Base-by-base conservation (phyloP, 2,888 invertebrate species). In the Mamestra brassicae region DNA sequence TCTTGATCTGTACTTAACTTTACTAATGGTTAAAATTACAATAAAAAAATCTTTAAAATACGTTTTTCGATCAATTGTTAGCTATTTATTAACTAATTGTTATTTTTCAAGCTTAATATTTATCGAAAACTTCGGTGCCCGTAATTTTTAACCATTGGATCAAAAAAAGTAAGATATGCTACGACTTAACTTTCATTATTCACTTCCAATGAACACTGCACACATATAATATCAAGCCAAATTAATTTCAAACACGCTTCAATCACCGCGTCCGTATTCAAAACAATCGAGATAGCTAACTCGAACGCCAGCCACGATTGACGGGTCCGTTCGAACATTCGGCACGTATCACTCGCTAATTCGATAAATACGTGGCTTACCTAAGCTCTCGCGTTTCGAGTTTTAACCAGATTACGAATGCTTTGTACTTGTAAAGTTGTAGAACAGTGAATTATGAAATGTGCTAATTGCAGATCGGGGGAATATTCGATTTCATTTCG, bases 351-450 rank as follows among this genome's bases (percentile, higher is more conserved):
- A 68, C 36, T 26, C 42, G 38, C 77, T 88, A 88, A 89, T 85
- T 86, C 74, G 78, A 87, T 89, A 88, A 89, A 89, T 89, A 87
- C 87, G 83, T 68, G 81, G 87, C 81, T 87, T 74, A 87, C 87
- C 87, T 84, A 87, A 88, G 83, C 87, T 71, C 78, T 68, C 74
- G 76, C 78, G 78, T 78, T 84, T 87, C 84, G 82, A 86, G 85
- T 85, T 89, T 88, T 87, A 90, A 90, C 85, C 80, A 80, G 86
- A 87, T 90, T 90, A 91, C 80, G 71, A 80, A 83, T 81, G 86
- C 87, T 89, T 87, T 88, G 88, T 87, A 87, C 84, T 83, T 67
- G 54, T 57, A 42, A 65, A 72, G 64, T 71, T 76, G 55, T 36
- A 45, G 42, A 81, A 58, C 68, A 55, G 63, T 62, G 36, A 64